Base-by-base conservation (phyloP, 2,113 vertebrate genomes). In the Capricornis sumatraensis region DNA sequence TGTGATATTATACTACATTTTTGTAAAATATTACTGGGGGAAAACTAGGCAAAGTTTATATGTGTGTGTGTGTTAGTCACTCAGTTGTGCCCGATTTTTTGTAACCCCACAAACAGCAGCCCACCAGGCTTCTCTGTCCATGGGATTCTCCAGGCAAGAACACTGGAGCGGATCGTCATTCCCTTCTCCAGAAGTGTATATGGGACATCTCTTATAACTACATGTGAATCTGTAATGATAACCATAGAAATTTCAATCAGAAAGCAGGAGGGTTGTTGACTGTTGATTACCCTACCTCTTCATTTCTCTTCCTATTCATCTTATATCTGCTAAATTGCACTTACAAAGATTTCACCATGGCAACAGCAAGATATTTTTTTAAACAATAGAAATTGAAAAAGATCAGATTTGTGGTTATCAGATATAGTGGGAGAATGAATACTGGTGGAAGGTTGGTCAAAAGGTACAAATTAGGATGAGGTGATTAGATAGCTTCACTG, bases 101-200 rank as follows among this genome's bases (percentile, higher is more conserved):
- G 64, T 5, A 2, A 36, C n/a, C 17, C 64, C n/a, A 36, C 64
- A 71, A 71, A 71, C n/a, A 71, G 64, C n/a, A 71, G 64, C n/a
- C 17, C 2, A 1, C 64, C 64, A 21, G n/a, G 17, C 9, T 71
- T 71, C 17, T 71, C 64, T 36, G 64, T 36, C n/a, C 17, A 36
- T 71, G n/a, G 64, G 17, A 36, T 11, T 71, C 64, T 71, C 64
- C n/a, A 36, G n/a, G 64, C 64, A 36, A 36, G 64, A 71, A 71
- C n/a, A 71, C n/a, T 36, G 64, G n/a, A 71, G 17, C 21, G n/a
- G 64, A 2, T 19, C 0, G 0, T 33, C 64, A 67, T 36, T n/a
- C 64, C 33, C 64, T 36, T 67, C 64, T 67, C 64, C 33, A 67
- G 33, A 28, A 30, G 8, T 79, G 8, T 50, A 17, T 50, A 79